phyloP scores from a whole-genome alignment of 2,113 vertebrate species.

The Hyperopisus bebe region DNA sequence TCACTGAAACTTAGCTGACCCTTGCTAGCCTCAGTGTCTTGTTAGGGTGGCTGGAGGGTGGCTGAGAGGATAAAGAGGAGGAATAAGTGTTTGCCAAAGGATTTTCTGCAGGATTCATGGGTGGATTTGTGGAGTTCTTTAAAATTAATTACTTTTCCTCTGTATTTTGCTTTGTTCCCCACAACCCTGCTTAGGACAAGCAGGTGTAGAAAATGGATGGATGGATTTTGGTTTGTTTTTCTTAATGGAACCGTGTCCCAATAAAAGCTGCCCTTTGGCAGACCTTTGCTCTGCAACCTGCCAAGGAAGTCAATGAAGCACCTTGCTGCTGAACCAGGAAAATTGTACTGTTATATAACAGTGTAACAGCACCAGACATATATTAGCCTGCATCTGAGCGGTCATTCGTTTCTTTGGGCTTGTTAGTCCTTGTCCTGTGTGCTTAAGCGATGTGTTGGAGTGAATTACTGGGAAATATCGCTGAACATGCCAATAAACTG shows the following conservation, averaged over 20 bases:
- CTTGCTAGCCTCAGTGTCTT: not conserved
- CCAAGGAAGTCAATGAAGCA: not conserved
- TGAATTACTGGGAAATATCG: not conserved
- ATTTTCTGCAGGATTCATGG: not conserved
- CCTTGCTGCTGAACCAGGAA: not conserved
- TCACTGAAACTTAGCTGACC: not conserved
- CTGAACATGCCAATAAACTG: not conserved
- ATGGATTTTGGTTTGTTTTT: not conserved
- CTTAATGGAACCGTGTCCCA: not conserved
- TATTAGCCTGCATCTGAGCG: not conserved
- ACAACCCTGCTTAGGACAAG: not conserved
- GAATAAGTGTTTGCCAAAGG: not conserved
- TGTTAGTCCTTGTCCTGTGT: not conserved
- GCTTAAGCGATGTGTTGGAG: not conserved
- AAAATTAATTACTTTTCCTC: not conserved
- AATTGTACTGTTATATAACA: not conserved
- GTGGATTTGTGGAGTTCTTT: not conserved
- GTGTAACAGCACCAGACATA: not conserved
- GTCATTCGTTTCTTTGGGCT: not conserved
- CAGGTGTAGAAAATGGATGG: not conserved
- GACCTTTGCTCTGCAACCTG: not conserved
- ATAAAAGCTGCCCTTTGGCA: not conserved
- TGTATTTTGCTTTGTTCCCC: not conserved
- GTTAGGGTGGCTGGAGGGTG: not conserved
- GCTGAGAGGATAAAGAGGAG: not conserved